A percentile compares a stretch with the other conserved stretches of the same genome.
Conservation (phyloP, 2,113 vertebrate species). For the Deroptyus accipitrinus region DNA sequence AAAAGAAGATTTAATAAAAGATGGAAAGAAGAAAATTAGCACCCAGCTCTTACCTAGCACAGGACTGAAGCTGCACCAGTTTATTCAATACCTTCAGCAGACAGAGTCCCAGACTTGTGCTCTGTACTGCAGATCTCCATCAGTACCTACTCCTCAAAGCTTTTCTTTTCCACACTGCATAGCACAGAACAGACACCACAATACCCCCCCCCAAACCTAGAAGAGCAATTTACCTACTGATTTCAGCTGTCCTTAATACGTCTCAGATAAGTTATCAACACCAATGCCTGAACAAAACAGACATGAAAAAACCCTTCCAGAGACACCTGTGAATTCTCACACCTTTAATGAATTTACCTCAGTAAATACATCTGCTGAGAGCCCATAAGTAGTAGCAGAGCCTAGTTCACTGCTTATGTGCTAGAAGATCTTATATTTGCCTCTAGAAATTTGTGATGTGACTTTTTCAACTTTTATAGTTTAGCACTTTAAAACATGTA, state of each 20-base stretch:
- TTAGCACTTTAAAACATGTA: background rate
- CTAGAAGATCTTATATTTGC: background rate
- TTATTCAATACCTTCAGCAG: accelerated
- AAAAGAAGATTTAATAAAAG: background rate
- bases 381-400: background rate
- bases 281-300: background rate
- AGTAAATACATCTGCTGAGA: background rate
- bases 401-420: accelerated
- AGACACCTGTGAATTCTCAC: background rate
- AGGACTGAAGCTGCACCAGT: background rate
- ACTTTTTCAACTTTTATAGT: background rate
- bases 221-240: accelerated
- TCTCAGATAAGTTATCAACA: background rate
- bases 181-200: accelerated
- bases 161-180: accelerated
- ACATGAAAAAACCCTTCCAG: background rate
- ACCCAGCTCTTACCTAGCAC: background rate
- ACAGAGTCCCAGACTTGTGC: accelerated
- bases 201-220: accelerated
- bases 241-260: background rate
- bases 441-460: background rate
- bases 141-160: accelerated
- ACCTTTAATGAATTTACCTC: background rate
- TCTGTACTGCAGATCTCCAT: accelerated
- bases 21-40: background rate